Conservation (phyloP, 2,888 invertebrate genomes). For the Plebejus argus region DNA sequence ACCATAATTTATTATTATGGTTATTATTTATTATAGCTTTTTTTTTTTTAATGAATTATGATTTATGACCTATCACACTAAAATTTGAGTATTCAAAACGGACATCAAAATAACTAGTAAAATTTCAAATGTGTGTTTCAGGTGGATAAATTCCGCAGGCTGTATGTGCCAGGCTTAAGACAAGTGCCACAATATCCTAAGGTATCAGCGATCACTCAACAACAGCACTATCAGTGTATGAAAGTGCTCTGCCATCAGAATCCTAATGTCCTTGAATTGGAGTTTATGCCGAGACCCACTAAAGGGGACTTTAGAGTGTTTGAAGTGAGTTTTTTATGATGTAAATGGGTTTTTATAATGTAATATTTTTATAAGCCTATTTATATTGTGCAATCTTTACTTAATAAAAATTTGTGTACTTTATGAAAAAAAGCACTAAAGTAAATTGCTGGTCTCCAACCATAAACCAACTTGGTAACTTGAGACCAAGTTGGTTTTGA, state of each 20-base stretch:
- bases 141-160: conserved; percentile 41
- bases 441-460: too few species aligned
- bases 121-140: conserved; percentile 40
- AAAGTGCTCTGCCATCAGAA: conserved; percentile 55
- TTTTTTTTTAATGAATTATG: too few species aligned
- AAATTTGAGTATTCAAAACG: background rate
- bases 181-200: conserved; percentile 53
- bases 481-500: too few species aligned
- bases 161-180: conserved; percentile 55
- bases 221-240: conserved; percentile 58
- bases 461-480: too few species aligned
- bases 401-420: too few species aligned
- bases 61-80: too few species aligned
- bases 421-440: too few species aligned
- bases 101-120: background rate
- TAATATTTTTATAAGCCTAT: background rate
- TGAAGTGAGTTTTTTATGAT: conserved; percentile 52
- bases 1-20: too few species aligned
- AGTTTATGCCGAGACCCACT: conserved; percentile 50
- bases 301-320: conserved; percentile 53
- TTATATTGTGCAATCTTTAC: too few species aligned
- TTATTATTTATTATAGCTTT: too few species aligned
- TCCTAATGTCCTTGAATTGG: conserved; percentile 50
- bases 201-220: conserved; percentile 52
- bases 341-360: too few species aligned